Percentiles rank a stretch among this genome's conserved stretches.
Conservation (phyloP, 2,797 vertebrate genomes). For the Aulostomus chinensis region DNA sequence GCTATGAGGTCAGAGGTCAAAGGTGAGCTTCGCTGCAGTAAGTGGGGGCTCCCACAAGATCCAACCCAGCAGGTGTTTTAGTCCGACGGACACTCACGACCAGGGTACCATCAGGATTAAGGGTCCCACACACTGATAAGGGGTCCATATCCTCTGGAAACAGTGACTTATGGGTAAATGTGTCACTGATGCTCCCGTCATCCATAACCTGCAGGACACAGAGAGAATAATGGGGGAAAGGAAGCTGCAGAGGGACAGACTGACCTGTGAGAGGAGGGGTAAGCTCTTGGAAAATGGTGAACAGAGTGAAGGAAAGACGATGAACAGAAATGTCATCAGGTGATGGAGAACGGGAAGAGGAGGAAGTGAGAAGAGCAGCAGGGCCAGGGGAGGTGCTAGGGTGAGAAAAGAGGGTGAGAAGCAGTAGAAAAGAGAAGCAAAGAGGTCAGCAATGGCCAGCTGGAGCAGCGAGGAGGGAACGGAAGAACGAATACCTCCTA, state of each 20-base stretch:
- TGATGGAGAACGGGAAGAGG: not conserved
- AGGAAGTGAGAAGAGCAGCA: conserved; percentile 12
- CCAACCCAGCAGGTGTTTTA: rapidly evolving
- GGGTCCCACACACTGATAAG: conserved; percentile 77
- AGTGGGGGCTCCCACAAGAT: conserved; percentile 31
- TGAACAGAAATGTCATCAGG: conserved; percentile 7
- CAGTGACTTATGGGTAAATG: conserved; percentile 85
- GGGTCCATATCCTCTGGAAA: conserved; percentile 87
- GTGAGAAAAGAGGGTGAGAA: conserved; percentile 32
- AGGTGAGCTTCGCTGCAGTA: conserved; percentile 69
- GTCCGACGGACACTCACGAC: conserved; percentile 75
- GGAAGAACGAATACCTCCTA: too few species aligned
- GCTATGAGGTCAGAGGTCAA: conserved; percentile 32
- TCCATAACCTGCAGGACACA: conserved; percentile 74
- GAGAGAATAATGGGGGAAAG: not conserved
- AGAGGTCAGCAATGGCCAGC: conserved; percentile 1
- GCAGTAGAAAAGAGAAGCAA: conserved; percentile 1
- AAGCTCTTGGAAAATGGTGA: not conserved
- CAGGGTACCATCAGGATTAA: conserved; percentile 70
- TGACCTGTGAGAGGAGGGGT: not conserved
- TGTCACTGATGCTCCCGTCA: conserved; percentile 80
- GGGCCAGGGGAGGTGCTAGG: too few species aligned
- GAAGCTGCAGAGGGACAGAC: not conserved
- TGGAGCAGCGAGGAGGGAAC: not conserved
- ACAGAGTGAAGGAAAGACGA: not conserved